Evolutionary conservation across 2,797 vertebrate species (phyloP).

Genomic region (Poecile montanus): DNA sequence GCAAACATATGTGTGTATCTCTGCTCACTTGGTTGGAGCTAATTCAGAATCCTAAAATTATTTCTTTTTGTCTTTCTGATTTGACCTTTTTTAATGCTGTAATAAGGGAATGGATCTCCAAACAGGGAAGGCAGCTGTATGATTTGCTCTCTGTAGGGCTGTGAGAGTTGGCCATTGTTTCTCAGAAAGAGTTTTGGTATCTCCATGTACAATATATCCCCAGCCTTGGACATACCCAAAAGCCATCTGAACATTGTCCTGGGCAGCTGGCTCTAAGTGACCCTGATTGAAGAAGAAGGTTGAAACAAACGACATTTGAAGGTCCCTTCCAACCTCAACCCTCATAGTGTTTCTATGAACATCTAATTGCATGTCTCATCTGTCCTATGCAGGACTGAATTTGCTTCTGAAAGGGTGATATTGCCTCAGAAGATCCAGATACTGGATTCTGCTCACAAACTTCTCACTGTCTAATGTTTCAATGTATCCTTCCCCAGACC

Average conservation of each 20-base stretch:
- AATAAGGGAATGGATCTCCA: background rate
- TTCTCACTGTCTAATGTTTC: background rate
- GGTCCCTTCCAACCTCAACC: background rate
- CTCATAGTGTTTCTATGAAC: background rate
- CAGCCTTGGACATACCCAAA: background rate
- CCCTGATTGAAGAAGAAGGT: background rate
- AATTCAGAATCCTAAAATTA: background rate
- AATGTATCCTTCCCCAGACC: background rate
- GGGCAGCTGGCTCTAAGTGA: background rate
- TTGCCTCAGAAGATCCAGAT: background rate
- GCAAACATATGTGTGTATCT: background rate
- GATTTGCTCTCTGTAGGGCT: background rate
- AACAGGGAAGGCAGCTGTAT: background rate
- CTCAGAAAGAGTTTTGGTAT: background rate
- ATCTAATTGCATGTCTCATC: background rate
- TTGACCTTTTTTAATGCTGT: background rate
- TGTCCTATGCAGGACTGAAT: background rate
- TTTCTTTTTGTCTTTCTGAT: background rate
- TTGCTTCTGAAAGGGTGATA: background rate
- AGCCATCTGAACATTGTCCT: background rate
- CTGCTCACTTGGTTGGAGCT: background rate
- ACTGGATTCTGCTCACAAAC: background rate
- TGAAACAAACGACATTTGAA: background rate
- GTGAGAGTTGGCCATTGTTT: background rate
- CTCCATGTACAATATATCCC: background rate